Conservation (phyloP, 2,797 vertebrate genomes). For the Rhynchonycteris naso region DNA sequence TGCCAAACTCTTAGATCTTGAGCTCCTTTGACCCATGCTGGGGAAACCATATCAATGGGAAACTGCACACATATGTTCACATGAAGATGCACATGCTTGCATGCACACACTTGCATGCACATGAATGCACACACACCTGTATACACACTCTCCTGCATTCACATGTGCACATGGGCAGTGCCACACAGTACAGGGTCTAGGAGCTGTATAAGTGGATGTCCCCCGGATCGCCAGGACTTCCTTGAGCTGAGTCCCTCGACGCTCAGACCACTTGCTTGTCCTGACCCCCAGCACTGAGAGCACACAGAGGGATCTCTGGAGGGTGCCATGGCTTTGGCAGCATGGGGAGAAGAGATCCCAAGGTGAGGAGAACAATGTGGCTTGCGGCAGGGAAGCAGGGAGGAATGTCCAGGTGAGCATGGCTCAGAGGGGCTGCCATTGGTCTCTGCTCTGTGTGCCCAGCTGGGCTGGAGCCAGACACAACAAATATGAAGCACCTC, state of each 20-base stretch:
- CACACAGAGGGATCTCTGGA: fast-evolving
- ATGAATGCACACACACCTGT: fast-evolving
- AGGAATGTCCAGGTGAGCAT: fast-evolving
- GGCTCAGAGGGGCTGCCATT: fast-evolving
- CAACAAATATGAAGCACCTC: not conserved
- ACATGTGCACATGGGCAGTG: too few relatives aligned
- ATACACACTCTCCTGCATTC: not conserved
- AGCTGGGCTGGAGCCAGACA: fast-evolving
- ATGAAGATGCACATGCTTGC: too few relatives aligned
- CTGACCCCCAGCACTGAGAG: not conserved
- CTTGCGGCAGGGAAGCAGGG: fast-evolving
- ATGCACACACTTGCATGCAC: too few relatives aligned
- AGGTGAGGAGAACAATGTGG: not conserved
- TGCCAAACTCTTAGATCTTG: fast-evolving
- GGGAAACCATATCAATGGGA: fast-evolving
- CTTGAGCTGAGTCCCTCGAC: fast-evolving
- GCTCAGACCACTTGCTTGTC: fast-evolving
- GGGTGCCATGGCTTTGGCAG: not conserved
- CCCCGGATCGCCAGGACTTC: not conserved
- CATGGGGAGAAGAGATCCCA: not conserved
- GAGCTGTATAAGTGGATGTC: not conserved
- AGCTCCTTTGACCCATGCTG: fast-evolving
- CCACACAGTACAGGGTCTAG: fast-evolving
- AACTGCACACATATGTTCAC: not conserved
- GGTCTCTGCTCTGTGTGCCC: fast-evolving